phyloP scores from a whole-genome alignment of 1,140 invertebrate genomes.

The Gyrodactylus bullatarudis region DNA sequence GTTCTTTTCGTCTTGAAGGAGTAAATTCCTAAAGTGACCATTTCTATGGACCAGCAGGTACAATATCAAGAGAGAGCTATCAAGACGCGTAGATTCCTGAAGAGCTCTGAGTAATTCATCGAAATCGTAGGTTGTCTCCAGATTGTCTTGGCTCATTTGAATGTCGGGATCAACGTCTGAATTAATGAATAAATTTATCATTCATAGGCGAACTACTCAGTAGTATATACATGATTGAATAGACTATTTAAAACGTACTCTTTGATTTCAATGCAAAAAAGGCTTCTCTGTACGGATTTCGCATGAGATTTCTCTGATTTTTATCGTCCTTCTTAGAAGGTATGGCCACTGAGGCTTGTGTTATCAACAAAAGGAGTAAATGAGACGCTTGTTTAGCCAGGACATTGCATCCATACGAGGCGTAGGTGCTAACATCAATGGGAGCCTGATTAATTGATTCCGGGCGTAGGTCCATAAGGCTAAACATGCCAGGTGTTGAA shows the following conservation, averaged over 20 bases:
- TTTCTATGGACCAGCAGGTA: neutral
- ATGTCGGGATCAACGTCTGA: no score
- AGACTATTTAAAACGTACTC: no score
- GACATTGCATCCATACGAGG: neutral
- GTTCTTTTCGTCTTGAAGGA: neutral
- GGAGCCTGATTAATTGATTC: neutral
- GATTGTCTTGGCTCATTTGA: neutral
- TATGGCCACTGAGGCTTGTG: neutral
- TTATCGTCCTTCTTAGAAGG: neutral
- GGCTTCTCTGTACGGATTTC: neutral
- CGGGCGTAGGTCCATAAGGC: neutral
- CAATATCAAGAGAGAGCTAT: neutral
- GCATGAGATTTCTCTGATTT: neutral
- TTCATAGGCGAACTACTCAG: no score
- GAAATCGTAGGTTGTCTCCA: neutral
- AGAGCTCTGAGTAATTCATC: neutral
- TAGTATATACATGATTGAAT: no score
- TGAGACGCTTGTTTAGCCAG: neutral
- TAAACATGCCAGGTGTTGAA: neutral
- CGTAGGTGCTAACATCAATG: neutral
- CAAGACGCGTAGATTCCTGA: neutral
- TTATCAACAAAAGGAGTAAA: neutral
- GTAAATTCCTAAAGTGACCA: neutral
- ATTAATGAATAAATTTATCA: no score
- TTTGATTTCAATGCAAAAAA: neutral